phyloP scores from a whole-genome alignment of 2,113 vertebrate genomes.

The Gallinago media region DNA sequence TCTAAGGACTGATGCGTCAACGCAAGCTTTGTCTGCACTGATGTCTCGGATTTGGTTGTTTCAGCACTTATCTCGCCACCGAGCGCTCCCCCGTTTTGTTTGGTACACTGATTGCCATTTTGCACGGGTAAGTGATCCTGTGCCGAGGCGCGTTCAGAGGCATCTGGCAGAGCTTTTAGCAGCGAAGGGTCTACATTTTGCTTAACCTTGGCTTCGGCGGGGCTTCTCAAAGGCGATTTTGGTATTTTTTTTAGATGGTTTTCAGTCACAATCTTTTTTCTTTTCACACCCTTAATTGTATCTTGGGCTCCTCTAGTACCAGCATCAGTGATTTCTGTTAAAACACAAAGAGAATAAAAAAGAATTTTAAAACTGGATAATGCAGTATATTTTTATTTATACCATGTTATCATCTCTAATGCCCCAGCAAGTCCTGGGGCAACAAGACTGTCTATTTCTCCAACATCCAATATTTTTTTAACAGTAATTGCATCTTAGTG shows the following conservation, averaged over 20 bases:
- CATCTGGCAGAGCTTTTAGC: slow-evolving; percentile 61
- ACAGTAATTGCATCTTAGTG: background rate
- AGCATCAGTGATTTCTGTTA: slow-evolving; percentile 83
- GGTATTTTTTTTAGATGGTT: slow-evolving; percentile 95
- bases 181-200: slow-evolving; percentile 69
- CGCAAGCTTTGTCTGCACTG: slow-evolving; percentile 66
- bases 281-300: slow-evolving; percentile 92
- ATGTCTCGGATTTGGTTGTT: slow-evolving; percentile 65
- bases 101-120: slow-evolving; percentile 70
- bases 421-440: background rate
- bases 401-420: background rate
- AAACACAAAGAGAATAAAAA: slow-evolving; percentile 34
- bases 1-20: slow-evolving; percentile 67
- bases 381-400: background rate
- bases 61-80: slow-evolving; percentile 26
- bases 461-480: background rate
- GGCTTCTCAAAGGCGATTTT: slow-evolving; percentile 94
- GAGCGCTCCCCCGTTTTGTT: slow-evolving; percentile 73
- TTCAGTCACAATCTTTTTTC: slow-evolving; percentile 95
- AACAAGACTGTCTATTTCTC: background rate
- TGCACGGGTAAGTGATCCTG: slow-evolving; percentile 47
- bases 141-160: slow-evolving; percentile 47
- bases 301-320: slow-evolving; percentile 83
- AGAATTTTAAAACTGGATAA: slow-evolving; percentile 1
- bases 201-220: slow-evolving; percentile 82